Base-by-base conservation (phyloP, 2,113 vertebrate genomes). In the Oceanodroma tethys region DNA sequence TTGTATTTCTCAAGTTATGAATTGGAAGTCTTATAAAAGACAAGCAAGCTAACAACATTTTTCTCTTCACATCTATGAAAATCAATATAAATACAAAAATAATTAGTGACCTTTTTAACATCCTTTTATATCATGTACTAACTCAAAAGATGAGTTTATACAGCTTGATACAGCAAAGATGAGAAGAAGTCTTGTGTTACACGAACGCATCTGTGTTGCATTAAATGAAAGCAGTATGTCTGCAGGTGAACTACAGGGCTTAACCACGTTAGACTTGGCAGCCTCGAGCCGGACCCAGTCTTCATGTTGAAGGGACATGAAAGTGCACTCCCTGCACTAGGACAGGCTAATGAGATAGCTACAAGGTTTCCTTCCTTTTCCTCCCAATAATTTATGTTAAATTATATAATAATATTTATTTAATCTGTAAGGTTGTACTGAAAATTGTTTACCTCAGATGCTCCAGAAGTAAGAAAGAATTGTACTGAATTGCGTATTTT, bases 201-300 rank as follows among this genome's bases (percentile, higher is more conserved):
- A 18, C 0, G 0, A 36, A 71, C 58, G 13, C 12, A 70, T 42
- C 27, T 63, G 5, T 23, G 23, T 5, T n/a, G 14, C 60, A 48
- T 36, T n/a, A 74, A 40, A 22, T 55, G 38, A 67, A 81, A 67
- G 65, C 43, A 63, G 12, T 13, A 6, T 2, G 5, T 55, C 65
- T 72, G 43, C 82, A 79, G 20, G 52, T 34, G 70, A 93, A 67
- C 34, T 40, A 56, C 16, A n/a, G 13, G 43, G 43, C 11, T 60
- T 30, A 68, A 20, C 30, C 23, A 23, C 60, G 19, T 11, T 6
- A 55, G 45, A 38, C 34, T 3, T 20, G 19, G 60, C 63, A 75
- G 34, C 16, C 36, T 73, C 43, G 13, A 53, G 40, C 36, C 2
- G 0, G 58, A 66, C 45, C 43, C 4, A 23, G 22, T 16, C 36